Base-by-base conservation (phyloP, 2,888 invertebrate genomes). In the Drosophila differens region DNA sequence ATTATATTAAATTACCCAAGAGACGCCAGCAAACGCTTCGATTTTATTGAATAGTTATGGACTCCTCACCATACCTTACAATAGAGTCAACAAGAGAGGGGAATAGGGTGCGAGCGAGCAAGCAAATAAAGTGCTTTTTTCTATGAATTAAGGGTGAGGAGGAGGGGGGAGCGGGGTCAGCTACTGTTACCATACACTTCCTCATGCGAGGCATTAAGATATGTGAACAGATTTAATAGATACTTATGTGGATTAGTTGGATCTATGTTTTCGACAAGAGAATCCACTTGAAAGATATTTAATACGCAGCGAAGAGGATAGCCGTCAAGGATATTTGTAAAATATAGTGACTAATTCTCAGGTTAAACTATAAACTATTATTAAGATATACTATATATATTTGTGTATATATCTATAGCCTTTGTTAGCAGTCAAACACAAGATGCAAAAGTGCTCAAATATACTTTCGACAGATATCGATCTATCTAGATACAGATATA, bases 1-100 rank as follows among this genome's bases (percentile, higher is more conserved):
- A 89, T 91, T 86, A 90, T 88, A 88, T 90, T 88, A 84, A 88
- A 88, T 88, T 88, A 88, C 91, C 77, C 70, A 76, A 74, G 87
- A 81, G 89, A 89, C 89, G 84, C 79, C 79, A 74, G 69, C 76
- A 77, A 82, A 69, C 60, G 82, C 68, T 71, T 79, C 87, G 72
- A 79, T 85, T 74, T 79, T 85, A 85, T 85, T 89, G 88, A 89
- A 90, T 87, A 80, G 64, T 67, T 52, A 71, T 63, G 53, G 59
- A 61, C 75, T 69, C 53, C 65, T 37, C 47, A 60, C 69, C 61
- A 79, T 51, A 37, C 39, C 28, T 3, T 28, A 39, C 55, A 76
- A 76, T 69, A 4, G 41, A 7, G 1, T n/a, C 32, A 55, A 2
- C 25, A 10, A 4, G 16, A 10, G 30, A 28, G 25, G 22, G 47